These are phyloP conservation scores for Clitarchus hookeri DNA, from an alignment of 2,888 invertebrate genomes.

Conservation along the genomic window DNA sequence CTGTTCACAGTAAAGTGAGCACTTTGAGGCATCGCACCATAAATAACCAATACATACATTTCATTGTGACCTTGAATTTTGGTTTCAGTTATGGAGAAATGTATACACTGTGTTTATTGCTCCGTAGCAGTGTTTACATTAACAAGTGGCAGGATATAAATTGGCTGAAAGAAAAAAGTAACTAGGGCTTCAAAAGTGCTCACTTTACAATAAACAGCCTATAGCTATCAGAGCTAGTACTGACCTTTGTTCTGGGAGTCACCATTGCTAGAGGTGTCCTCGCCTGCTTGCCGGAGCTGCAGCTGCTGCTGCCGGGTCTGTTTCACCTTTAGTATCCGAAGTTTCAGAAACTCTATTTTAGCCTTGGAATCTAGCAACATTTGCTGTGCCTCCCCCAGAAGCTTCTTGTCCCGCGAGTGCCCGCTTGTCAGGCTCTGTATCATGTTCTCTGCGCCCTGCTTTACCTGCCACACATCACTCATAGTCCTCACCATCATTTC, in stretches of 20 bases:
- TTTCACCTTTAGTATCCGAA: slow-evolving; percentile 85
- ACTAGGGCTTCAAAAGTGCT: too few species aligned
- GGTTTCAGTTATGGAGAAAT: too few species aligned
- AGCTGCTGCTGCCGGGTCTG: slow-evolving; percentile 38
- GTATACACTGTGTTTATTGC: too few species aligned
- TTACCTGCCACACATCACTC: slow-evolving; percentile 65
- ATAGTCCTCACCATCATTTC: slow-evolving; percentile 41
- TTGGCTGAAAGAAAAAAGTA: too few species aligned
- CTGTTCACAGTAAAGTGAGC: too few species aligned
- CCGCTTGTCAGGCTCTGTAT: slow-evolving; percentile 89
- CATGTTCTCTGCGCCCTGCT: slow-evolving; percentile 97
- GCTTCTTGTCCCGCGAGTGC: slow-evolving; percentile 86
- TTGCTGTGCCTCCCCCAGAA: slow-evolving; percentile 92
- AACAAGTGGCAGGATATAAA: too few species aligned
- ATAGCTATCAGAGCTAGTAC: background rate
- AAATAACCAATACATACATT: too few species aligned
- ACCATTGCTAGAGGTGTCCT: slow-evolving; percentile 44
- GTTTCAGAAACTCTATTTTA: slow-evolving; percentile 96
- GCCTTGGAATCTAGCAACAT: slow-evolving; percentile 96
- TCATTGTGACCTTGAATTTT: too few species aligned
- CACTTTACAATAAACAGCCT: too few species aligned
- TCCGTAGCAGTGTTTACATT: too few species aligned
- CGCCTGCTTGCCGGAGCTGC: slow-evolving; percentile 36
- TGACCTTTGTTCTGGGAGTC: slow-evolving; percentile 48
- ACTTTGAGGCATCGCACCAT: too few species aligned